phyloP scores from a whole-genome alignment of 1,140 invertebrate genomes.

The Nephila pilipes region DNA sequence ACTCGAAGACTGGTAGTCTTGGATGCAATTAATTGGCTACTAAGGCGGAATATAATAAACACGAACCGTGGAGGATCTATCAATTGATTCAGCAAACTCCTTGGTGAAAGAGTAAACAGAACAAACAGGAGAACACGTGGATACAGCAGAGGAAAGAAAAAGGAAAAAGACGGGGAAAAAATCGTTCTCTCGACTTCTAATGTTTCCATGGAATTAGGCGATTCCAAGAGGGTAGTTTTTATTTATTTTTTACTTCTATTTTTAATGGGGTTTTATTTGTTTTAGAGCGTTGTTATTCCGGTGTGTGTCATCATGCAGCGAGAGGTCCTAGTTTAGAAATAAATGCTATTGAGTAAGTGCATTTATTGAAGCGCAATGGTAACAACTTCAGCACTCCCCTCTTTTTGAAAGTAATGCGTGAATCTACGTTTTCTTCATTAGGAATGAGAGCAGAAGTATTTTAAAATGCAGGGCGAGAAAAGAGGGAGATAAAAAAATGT shows the following conservation, averaged over 20 bases:
- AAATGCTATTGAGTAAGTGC: constrained; percentile 32
- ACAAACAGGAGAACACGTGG: constrained; percentile 3
- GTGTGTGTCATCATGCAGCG: not conserved
- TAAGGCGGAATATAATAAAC: constrained; percentile 71
- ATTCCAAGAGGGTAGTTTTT: constrained; percentile 9
- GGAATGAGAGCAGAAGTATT: constrained; percentile 46
- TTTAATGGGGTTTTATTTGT: constrained; percentile 58
- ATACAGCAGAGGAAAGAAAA: constrained; percentile 16
- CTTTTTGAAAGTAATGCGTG: not conserved
- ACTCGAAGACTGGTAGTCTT: constrained; percentile 26
- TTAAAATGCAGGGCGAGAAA: constrained; percentile 61
- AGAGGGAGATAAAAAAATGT: constrained; percentile 68
- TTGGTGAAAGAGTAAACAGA: constrained; percentile 48
- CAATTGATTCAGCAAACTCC: constrained; percentile 74
- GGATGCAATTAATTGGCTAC: constrained; percentile 73
- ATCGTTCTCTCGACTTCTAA: not conserved
- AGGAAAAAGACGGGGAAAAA: constrained; percentile 17
- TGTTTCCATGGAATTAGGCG: constrained; percentile 54
- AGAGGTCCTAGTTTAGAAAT: not conserved
- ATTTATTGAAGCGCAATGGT: constrained; percentile 22
- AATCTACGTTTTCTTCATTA: constrained; percentile 56
- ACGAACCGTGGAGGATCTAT: constrained; percentile 42
- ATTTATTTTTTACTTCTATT: constrained; percentile 19
- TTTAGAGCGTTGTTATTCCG: constrained; percentile 38
- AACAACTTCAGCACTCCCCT: constrained; percentile 7